These are phyloP conservation scores for Prietella phreatophila DNA, from an alignment of 2,113 vertebrate genomes.

Conservation along the genomic window DNA sequence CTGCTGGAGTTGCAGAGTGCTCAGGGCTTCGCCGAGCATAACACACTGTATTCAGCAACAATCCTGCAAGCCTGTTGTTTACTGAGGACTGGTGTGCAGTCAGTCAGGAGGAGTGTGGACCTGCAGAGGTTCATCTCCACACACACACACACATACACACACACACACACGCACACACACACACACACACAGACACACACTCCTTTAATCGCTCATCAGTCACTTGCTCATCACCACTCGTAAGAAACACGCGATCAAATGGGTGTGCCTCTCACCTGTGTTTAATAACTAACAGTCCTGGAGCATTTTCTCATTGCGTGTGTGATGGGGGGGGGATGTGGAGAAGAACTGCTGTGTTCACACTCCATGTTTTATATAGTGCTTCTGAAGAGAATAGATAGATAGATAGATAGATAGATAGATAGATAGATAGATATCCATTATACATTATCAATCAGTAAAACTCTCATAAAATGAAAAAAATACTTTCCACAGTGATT, in stretches of 20 bases:
- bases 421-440: neutral
- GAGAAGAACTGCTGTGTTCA: neutral
- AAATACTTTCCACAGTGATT: neutral
- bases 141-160: slow-evolving; percentile 10
- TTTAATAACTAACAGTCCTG: slow-evolving; percentile 27
- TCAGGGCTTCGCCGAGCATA: neutral
- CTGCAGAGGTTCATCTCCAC: slow-evolving; percentile 22
- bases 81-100: slow-evolving; percentile 8
- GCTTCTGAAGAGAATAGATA: neutral
- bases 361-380: neutral
- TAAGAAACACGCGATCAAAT: neutral
- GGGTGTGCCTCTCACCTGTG: neutral
- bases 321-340: neutral
- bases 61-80: slow-evolving; percentile 27
- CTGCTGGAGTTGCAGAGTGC: neutral
- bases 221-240: slow-evolving; percentile 22
- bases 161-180: slow-evolving; percentile 17
- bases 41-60: slow-evolving; percentile 38
- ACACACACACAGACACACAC: slow-evolving; percentile 5
- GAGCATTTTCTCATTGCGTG: neutral
- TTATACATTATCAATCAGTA: neutral
- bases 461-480: neutral
- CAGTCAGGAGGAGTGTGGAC: slow-evolving; percentile 24
- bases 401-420: neutral
- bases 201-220: slow-evolving; percentile 31